A percentile compares a stretch with the other conserved stretches of the same genome.
Evolutionary conservation across 1,140 invertebrate species (phyloP).

Genomic region (Bombus waltoni): DNA sequence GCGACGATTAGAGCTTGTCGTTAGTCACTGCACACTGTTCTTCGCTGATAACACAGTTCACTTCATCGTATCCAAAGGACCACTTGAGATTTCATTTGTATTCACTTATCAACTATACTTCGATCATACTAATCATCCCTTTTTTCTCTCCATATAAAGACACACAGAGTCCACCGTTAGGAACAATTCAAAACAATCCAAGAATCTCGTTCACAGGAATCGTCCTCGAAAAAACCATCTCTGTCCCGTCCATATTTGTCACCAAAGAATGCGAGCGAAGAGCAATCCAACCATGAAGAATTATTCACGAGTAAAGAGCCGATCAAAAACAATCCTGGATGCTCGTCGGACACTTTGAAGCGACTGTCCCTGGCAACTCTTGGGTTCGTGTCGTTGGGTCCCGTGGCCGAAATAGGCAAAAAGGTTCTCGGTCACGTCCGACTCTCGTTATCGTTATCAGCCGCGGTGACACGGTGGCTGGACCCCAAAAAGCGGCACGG

Average conservation of each 20-base stretch:
- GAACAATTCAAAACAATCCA: neutral
- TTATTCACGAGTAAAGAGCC: neutral
- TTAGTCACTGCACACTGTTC: slow-evolving; percentile 1
- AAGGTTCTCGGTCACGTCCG: slow-evolving; percentile 40
- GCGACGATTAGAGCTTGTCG: no score
- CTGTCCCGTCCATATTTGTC: neutral
- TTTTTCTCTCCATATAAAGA: neutral
- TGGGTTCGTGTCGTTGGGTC: neutral
- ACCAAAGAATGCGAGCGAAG: neutral
- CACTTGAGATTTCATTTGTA: neutral
- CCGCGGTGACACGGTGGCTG: slow-evolving; percentile 49
- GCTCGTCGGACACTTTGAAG: neutral
- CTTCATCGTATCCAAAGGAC: slow-evolving; percentile 34
- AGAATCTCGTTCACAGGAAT: neutral
- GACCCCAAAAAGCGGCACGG: slow-evolving; percentile 46
- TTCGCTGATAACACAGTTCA: slow-evolving; percentile 3
- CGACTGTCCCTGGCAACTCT: neutral
- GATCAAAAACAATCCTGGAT: neutral
- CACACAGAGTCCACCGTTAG: neutral
- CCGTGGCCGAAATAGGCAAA: slow-evolving; percentile 7
- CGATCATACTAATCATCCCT: neutral
- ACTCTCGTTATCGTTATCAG: slow-evolving; percentile 62
- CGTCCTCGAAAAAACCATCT: neutral
- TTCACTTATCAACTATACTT: neutral
- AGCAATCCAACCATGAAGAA: neutral